phyloP scores from a whole-genome alignment of 2,888 invertebrate genomes.

The Sipha maydis region DNA sequence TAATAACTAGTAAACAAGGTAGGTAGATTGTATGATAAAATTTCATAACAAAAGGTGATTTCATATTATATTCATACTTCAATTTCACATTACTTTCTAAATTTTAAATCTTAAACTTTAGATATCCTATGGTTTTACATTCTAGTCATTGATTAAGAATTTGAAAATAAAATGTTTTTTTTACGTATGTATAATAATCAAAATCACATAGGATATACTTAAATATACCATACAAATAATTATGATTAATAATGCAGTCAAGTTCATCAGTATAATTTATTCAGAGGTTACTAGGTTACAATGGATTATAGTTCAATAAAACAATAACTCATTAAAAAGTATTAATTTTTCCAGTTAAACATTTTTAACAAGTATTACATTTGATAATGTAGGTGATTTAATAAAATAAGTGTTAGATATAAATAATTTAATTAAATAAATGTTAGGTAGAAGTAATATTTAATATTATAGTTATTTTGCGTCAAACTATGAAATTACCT shows the following conservation, averaged over 20 bases:
- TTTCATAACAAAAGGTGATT: no score
- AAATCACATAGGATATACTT: background rate
- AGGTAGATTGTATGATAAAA: no score
- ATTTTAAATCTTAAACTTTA: no score
- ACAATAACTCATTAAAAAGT: background rate
- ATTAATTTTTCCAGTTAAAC: background rate
- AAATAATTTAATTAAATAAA: background rate
- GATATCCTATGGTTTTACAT: no score
- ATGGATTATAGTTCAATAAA: background rate
- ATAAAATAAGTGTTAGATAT: background rate
- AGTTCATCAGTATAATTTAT: conserved; percentile 19
- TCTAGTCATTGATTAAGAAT: background rate
- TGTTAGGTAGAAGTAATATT: background rate
- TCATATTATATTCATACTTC: no score
- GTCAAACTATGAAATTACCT: conserved; percentile 13
- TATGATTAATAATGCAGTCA: background rate
- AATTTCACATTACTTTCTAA: no score
- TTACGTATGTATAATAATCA: no score
- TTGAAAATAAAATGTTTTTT: background rate
- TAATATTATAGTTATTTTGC: background rate
- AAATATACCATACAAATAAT: background rate
- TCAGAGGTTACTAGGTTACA: conserved; percentile 36
- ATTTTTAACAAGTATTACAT: no score
- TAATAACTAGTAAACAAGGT: no score
- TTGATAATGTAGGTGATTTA: background rate